Evolutionary conservation across 2,888 invertebrate species (phyloP).

Genomic region (Eristalis arbustorum): DNA sequence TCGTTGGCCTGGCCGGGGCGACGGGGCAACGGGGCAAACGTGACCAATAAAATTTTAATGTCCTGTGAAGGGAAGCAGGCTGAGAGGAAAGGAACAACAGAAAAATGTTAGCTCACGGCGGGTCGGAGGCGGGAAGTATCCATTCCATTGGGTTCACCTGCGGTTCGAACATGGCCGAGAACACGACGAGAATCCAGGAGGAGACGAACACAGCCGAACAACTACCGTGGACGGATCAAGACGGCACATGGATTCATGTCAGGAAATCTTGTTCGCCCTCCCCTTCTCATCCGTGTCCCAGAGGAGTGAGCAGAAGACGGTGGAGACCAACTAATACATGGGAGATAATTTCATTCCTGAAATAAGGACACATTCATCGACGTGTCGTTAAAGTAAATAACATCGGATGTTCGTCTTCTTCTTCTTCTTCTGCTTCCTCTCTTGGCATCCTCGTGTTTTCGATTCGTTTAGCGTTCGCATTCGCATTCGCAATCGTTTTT

Average conservation of each 20-base stretch:
- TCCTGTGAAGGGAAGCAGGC: slow-evolving; percentile 31
- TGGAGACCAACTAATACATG: slow-evolving; percentile 39
- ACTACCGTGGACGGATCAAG: neutral
- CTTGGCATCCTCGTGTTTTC: neutral
- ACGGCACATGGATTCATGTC: slow-evolving; percentile 41
- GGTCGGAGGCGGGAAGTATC: neutral
- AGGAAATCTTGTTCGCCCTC: slow-evolving; percentile 33
- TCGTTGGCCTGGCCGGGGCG: neutral
- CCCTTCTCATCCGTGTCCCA: neutral
- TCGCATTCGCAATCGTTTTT: neutral
- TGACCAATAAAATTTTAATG: slow-evolving; percentile 66
- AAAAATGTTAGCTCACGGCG: slow-evolving; percentile 19
- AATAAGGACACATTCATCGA: slow-evolving; percentile 58
- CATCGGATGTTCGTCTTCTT: slow-evolving; percentile 49
- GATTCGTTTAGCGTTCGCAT: neutral
- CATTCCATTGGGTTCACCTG: slow-evolving; percentile 33
- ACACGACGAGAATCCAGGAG: neutral
- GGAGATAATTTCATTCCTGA: slow-evolving; percentile 57
- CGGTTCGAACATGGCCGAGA: slow-evolving; percentile 14
- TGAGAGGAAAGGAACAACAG: slow-evolving; percentile 6
- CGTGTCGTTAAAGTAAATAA: slow-evolving; percentile 64
- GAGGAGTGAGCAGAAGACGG: neutral
- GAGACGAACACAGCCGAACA: neutral
- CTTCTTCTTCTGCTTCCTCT: neutral
- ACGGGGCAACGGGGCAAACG: slow-evolving; percentile 14